These are phyloP conservation scores for Drosophila limbata DNA, from an alignment of 2,888 invertebrate genomes.

Conservation along the genomic window DNA sequence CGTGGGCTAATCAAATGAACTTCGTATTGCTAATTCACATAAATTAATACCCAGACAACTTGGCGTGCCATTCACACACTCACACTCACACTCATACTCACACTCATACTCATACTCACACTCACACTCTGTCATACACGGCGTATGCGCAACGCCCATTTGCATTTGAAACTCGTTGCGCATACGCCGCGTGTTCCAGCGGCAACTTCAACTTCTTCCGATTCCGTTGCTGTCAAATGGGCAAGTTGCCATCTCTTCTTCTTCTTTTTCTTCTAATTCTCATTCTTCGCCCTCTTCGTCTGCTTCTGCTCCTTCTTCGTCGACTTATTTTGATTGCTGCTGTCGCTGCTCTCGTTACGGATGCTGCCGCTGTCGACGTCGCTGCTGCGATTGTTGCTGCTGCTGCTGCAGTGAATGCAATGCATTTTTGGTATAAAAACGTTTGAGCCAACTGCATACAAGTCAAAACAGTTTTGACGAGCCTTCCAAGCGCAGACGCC, in stretches of 20 bases:
- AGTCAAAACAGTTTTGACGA: conserved; percentile 82
- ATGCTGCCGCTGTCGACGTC: conserved; percentile 39
- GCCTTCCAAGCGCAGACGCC: conserved; percentile 77
- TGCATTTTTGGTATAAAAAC: conserved; percentile 82
- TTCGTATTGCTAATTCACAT: conserved; percentile 80
- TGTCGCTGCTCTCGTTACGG: conserved; percentile 55
- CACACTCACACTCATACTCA: conserved; percentile 18
- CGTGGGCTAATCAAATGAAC: conserved; percentile 74
- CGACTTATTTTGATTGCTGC: conserved; percentile 36
- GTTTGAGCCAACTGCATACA: conserved; percentile 67
- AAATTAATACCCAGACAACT: conserved; percentile 74
- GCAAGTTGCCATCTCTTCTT: conserved; percentile 30
- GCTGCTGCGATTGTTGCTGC: conserved; percentile 5
- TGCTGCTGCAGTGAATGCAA: conserved; percentile 63
- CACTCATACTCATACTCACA: conserved; percentile 4
- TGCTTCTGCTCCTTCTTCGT: conserved; percentile 22
- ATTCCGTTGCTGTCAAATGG: conserved; percentile 53
- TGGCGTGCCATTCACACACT: conserved; percentile 42
- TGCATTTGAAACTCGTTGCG: conserved; percentile 81
- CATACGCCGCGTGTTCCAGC: conserved; percentile 72
- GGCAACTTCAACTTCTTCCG: conserved; percentile 64
- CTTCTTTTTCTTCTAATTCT: conserved; percentile 27
- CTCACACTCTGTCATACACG: conserved; percentile 15
- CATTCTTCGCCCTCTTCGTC: conserved; percentile 49
- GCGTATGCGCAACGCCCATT: conserved; percentile 84